These are phyloP conservation scores for Aleadryas rufinucha DNA, from an alignment of 2,113 vertebrate species.

Conservation along the genomic window DNA sequence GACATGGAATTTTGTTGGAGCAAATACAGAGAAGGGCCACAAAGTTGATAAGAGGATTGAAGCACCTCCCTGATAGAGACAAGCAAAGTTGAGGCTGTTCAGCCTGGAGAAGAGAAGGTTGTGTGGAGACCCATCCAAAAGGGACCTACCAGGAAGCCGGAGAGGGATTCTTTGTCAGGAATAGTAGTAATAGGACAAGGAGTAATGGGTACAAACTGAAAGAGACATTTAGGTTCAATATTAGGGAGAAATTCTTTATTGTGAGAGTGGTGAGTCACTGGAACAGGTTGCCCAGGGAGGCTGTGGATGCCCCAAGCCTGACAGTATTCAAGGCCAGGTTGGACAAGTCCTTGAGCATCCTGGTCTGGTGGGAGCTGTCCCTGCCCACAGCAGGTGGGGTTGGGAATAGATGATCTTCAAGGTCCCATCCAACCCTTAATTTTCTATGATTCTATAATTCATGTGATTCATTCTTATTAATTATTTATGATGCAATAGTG, in stretches of 20 bases:
- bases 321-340: neutral
- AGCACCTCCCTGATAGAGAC: neutral
- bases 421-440: neutral
- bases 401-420: neutral
- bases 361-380: neutral
- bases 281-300: neutral
- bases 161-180: neutral
- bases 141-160: fast-evolving
- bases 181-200: neutral
- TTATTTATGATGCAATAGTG: neutral
- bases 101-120: neutral
- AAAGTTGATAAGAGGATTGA: neutral
- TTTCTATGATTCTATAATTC: neutral
- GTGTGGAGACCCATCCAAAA: neutral
- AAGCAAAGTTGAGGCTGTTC: neutral
- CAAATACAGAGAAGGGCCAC: neutral
- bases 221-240: neutral
- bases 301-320: neutral
- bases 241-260: neutral
- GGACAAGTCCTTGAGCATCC: neutral
- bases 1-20: neutral
- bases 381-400: neutral
- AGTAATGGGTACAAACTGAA: neutral
- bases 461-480: neutral
- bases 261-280: neutral